A percentile compares a stretch with the other conserved stretches of the same genome.
Conservation (phyloP, 2,888 invertebrate species). For the Lamellibrachia satsuma region DNA sequence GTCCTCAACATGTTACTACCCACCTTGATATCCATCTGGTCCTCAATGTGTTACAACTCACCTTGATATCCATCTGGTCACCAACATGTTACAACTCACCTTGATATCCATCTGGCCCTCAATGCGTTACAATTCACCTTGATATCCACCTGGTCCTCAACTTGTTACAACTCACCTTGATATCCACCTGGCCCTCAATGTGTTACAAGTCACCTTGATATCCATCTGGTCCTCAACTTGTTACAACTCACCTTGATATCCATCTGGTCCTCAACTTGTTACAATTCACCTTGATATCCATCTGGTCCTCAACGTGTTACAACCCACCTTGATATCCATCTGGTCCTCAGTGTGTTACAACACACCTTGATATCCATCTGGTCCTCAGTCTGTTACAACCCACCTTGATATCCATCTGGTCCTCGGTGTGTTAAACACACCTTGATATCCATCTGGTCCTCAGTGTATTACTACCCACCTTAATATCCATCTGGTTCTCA, state of each 20-base stretch:
- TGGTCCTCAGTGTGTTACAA: no score
- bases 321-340: no score
- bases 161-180: no score
- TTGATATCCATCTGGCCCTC: not conserved
- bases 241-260: not conserved
- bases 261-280: no score
- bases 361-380: no score
- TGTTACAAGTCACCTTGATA: no score
- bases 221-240: no score
- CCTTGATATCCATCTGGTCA: not conserved
- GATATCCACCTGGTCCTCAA: constrained; percentile 93
- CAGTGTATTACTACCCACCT: constrained; percentile 71
- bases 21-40: constrained; percentile 96
- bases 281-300: no score
- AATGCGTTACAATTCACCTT: constrained; percentile 73
- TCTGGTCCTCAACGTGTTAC: no score
- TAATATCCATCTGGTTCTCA: constrained; percentile 96
- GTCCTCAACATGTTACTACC: not conserved
- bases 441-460: not conserved
- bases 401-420: not conserved
- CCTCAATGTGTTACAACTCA: no score
- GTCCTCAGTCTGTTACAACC: no score
- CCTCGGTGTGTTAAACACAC: not conserved
- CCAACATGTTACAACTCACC: not conserved
- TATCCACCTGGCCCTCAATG: not conserved